Evolutionary conservation across 2,113 vertebrate genomes (phyloP).

Genomic region (Hemiscyllium ocellatum): DNA sequence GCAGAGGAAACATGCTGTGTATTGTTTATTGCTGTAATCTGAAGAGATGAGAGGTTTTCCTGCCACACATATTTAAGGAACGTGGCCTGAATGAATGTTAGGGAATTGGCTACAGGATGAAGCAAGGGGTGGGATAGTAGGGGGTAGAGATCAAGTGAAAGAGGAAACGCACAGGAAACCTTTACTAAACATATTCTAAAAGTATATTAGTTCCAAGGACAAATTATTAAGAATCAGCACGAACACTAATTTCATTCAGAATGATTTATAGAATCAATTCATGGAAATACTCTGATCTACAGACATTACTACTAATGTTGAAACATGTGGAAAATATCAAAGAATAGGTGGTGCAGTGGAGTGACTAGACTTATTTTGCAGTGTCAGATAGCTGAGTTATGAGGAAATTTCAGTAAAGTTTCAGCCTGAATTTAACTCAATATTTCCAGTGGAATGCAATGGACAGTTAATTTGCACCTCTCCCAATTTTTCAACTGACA

Average conservation of each 20-base stretch:
- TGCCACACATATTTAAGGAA: not conserved
- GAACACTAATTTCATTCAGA: not conserved
- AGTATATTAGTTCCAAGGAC: not conserved
- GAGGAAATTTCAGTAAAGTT: not conserved
- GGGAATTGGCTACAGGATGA: conserved; percentile 10
- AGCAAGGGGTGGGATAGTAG: not conserved
- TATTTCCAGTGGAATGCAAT: not conserved
- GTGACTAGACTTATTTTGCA: not conserved
- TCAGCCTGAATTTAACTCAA: not conserved
- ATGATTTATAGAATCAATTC: not conserved
- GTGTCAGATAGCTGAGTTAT: not conserved
- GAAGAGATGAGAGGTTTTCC: conserved; percentile 5
- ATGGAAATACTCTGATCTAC: not conserved
- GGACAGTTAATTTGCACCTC: not conserved
- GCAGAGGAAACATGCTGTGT: not conserved
- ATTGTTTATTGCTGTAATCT: not conserved
- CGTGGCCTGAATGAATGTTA: not conserved
- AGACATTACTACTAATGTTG: not conserved
- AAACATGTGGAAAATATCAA: not conserved
- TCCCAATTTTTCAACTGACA: not conserved
- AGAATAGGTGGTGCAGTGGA: not conserved
- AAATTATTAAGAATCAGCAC: not conserved
- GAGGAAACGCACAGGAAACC: not conserved
- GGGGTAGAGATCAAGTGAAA: not conserved
- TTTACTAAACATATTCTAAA: not conserved